Base-by-base conservation (phyloP, 2,888 invertebrate species). In the Hirtodrosophila trivittata region DNA sequence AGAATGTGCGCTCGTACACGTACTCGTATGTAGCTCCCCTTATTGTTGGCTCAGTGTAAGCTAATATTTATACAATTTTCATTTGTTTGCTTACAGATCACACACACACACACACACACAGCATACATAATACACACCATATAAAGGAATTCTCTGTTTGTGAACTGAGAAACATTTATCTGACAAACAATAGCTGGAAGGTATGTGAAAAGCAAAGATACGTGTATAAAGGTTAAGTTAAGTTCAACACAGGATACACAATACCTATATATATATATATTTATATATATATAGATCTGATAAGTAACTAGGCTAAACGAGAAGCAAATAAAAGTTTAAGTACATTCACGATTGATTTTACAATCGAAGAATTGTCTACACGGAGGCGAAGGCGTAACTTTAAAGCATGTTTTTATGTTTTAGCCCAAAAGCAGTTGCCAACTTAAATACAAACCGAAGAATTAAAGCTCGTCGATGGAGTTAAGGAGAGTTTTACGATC, bases 11-110 rank as follows among this genome's bases (percentile, higher is more conserved):
- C 9, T 4, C 3, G 18, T 5, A 5, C 28, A 33, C n/a, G 37
- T 30, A n/a, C 13, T 14, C 30, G 30, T 37, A 18, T 35, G 33
- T 16, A 12, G 10, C 26, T 28, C 52, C 51, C 43, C 41, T 43
- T 54, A 72, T 60, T 72, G 46, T 55, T 56, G 51, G 30, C 43
- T 51, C 38, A 37, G 45, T 62, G 12, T 8, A 46, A 56, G 50
- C 74, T 59, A 83, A 83, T 78, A 75, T 78, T 78, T 83, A 77
- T 66, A 77, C 83, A 80, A 77, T 80, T 80, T 80, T 75, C 65
- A 80, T 83, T 83, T 75, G 72, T 72, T 77, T 80, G 63, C 65
- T 68, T 74, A 59, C 83, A 78, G 77, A 78, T 76, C 70, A 52
- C 59, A 75, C 49, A 70, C 65, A 55, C 5, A 41, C 26, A 43